Evolutionary conservation across 2,888 invertebrate species (phyloP).

Genomic region (Nemurella pictetii): DNA sequence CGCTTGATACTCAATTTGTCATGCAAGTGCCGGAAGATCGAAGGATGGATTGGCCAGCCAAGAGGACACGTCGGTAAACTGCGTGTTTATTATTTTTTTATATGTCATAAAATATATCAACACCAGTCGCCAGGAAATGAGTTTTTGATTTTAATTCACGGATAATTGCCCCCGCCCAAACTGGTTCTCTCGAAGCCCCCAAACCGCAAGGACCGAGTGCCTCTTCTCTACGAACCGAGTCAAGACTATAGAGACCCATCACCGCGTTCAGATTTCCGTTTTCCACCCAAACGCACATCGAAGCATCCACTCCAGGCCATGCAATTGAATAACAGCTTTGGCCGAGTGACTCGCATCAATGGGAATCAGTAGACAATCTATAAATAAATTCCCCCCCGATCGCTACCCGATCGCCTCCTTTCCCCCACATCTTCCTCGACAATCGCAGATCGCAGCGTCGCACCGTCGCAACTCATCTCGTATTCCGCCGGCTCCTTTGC

Average conservation of each 20-base stretch:
- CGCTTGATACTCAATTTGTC: background rate
- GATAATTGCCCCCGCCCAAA: background rate
- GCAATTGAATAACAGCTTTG: too few species aligned
- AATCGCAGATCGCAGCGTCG: background rate
- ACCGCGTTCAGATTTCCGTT: too few species aligned
- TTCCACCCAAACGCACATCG: too few species aligned
- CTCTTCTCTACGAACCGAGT: background rate
- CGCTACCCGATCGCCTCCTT: too few species aligned
- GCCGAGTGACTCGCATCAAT: too few species aligned
- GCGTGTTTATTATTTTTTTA: background rate
- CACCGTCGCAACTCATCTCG: background rate
- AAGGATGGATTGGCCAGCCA: background rate
- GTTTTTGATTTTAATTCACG: background rate
- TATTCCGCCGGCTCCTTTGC: background rate
- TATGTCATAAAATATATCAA: background rate
- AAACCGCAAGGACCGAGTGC: background rate
- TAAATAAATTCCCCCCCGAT: too few species aligned
- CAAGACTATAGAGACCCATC: too few species aligned
- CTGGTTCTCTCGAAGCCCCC: background rate
- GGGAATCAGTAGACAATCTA: too few species aligned
- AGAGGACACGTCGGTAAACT: background rate
- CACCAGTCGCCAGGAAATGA: background rate
- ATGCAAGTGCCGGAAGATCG: background rate
- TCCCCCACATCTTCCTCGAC: too few species aligned
- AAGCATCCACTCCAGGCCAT: too few species aligned